Evolutionary conservation across 2,888 invertebrate genomes (phyloP).

Genomic region (Meandrusa payeni): DNA sequence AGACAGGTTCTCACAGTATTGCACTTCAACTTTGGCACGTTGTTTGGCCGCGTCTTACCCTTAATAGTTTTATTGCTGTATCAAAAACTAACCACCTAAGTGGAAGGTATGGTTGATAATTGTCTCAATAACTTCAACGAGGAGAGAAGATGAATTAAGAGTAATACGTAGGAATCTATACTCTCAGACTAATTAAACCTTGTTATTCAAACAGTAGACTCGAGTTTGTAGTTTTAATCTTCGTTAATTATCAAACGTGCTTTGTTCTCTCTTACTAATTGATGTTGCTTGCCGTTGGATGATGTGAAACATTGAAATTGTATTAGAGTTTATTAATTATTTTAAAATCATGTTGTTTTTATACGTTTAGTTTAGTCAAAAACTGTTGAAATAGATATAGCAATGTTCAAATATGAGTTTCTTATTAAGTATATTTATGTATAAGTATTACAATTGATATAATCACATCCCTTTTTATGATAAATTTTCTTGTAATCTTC

Average conservation of each 20-base stretch:
- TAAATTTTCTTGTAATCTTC: conserved; percentile 65
- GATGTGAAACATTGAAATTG: conserved; percentile 66
- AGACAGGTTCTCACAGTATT: conserved; percentile 12
- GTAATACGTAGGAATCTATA: conserved; percentile 6
- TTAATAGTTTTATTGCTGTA: conserved; percentile 13
- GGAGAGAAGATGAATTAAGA: conserved; percentile 8
- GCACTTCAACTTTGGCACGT: conserved; percentile 12
- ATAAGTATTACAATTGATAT: conserved; percentile 66
- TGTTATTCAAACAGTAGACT: conserved; percentile 63
- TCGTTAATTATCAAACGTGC: conserved; percentile 55
- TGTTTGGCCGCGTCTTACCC: conserved; percentile 8
- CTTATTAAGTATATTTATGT: conserved; percentile 49
- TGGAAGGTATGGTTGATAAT: background rate
- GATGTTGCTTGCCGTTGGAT: conserved; percentile 76
- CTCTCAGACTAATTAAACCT: conserved; percentile 32
- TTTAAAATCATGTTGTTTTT: conserved; percentile 66
- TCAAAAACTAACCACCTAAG: background rate
- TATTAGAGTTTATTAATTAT: conserved; percentile 63
- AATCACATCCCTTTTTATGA: conserved; percentile 64
- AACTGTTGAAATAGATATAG: conserved; percentile 74
- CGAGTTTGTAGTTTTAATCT: conserved; percentile 67
- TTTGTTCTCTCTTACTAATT: conserved; percentile 67
- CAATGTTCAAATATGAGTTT: conserved; percentile 60
- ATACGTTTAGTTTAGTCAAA: conserved; percentile 68
- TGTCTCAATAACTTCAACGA: background rate